Conservation (phyloP, 2,113 vertebrate species). For the Laticauda colubrina region DNA sequence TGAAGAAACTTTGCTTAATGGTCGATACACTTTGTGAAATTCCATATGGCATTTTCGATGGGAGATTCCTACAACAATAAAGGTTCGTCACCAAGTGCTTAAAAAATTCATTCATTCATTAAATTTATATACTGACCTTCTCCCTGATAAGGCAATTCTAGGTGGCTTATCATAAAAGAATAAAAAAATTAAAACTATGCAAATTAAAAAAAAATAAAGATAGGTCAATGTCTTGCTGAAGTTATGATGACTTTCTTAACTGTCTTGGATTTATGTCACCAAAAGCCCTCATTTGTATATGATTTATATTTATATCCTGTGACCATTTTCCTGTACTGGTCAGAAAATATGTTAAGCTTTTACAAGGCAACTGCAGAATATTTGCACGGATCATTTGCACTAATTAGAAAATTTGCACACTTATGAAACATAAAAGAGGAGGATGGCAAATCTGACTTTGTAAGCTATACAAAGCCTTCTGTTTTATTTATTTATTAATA, state of each 20-base stretch:
- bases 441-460: not conserved
- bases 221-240: not conserved
- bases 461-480: not conserved
- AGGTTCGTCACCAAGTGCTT: not conserved
- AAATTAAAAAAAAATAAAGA: no score
- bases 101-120: not conserved
- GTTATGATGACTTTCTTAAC: not conserved
- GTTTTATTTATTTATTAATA: not conserved
- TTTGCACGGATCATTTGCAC: not conserved
- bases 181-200: no score
- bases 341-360: not conserved
- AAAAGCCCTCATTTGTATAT: not conserved
- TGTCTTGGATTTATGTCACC: not conserved
- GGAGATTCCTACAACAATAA: not conserved
- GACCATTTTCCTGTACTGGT: not conserved
- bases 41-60: not conserved
- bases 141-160: no score
- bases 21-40: not conserved
- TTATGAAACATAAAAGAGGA: not conserved
- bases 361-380: not conserved
- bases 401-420: not conserved
- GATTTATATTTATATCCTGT: not conserved
- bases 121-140: no score
- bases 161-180: no score
- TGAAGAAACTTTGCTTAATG: not conserved